Evolutionary conservation across 2,113 vertebrate species (phyloP).

Genomic region (Edolisoma coerulescens): DNA sequence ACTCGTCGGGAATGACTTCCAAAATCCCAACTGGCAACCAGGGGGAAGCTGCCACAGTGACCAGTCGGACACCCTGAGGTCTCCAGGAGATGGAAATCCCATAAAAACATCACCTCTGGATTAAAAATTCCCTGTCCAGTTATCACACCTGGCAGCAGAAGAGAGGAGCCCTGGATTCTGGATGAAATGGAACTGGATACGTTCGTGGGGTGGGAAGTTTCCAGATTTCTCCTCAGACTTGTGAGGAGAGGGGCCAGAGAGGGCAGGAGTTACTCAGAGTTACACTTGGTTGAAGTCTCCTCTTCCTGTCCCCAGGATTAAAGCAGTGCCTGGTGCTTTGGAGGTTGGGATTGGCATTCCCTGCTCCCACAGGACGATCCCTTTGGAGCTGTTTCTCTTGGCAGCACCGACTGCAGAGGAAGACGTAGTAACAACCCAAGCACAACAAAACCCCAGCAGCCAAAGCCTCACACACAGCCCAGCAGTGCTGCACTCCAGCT

Average conservation of each 20-base stretch:
- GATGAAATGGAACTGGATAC: not conserved
- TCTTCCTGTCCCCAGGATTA: not conserved
- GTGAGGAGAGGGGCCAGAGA: not conserved
- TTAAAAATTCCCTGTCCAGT: not conserved
- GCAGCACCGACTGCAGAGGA: not conserved
- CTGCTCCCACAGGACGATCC: not conserved
- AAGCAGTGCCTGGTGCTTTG: not conserved
- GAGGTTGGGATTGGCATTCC: not conserved
- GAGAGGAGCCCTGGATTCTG: not conserved
- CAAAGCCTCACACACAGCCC: not conserved
- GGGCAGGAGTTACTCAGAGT: not conserved
- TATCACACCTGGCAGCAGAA: not conserved
- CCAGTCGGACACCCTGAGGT: rapidly evolving
- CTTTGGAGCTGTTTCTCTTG: not conserved
- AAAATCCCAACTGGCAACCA: not conserved
- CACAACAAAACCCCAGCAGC: not conserved
- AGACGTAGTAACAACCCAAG: not conserved
- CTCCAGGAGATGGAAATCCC: not conserved
- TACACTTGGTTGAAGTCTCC: not conserved
- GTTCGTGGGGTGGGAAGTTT: not conserved
- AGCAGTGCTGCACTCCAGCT: not conserved
- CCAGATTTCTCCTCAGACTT: not conserved
- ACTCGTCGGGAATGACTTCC: not conserved
- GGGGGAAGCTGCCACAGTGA: not conserved
- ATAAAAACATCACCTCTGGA: not conserved